These are phyloP conservation scores for Drosophila nigrodunni DNA, from an alignment of 1,140 invertebrate species.

Conservation along the genomic window DNA sequence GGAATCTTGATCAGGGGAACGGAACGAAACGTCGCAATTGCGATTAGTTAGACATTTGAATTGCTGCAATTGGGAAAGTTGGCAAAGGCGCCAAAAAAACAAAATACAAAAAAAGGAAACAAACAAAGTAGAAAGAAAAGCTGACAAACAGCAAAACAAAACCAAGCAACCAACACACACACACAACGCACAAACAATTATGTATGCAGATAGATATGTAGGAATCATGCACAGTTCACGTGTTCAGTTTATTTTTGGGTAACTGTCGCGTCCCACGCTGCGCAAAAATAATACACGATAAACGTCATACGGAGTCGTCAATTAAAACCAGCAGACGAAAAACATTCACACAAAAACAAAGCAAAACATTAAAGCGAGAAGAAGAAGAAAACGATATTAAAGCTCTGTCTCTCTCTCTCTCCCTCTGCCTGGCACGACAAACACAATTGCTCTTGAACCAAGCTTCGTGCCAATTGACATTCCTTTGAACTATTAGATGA, in stretches of 20 bases:
- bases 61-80: slow-evolving; percentile 49
- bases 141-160: slow-evolving; percentile 40
- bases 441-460: slow-evolving; percentile 1
- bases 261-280: slow-evolving; percentile 43
- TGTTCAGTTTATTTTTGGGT: slow-evolving; percentile 44
- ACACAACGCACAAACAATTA: background rate
- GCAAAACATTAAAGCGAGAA: slow-evolving; percentile 23
- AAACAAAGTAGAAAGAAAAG: slow-evolving; percentile 45
- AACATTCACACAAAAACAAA: slow-evolving; percentile 27
- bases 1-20: slow-evolving; percentile 17
- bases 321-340: slow-evolving; percentile 30
- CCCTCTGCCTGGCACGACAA: slow-evolving; percentile 10
- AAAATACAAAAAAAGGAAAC: slow-evolving; percentile 52
- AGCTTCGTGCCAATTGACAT: background rate
- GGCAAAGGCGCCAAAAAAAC: slow-evolving; percentile 74
- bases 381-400: slow-evolving; percentile 8
- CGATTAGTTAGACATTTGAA: slow-evolving; percentile 39
- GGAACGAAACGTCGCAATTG: slow-evolving; percentile 68
- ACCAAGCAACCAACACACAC: background rate
- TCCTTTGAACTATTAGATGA: background rate
- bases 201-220: slow-evolving; percentile 19
- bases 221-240: slow-evolving; percentile 67
- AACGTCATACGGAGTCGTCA: slow-evolving; percentile 48
- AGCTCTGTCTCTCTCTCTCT: slow-evolving; percentile 3
- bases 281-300: slow-evolving; percentile 56